Evolutionary conservation across 1,140 invertebrate species (phyloP).

Genomic region (Protaetia brevitarsis): DNA sequence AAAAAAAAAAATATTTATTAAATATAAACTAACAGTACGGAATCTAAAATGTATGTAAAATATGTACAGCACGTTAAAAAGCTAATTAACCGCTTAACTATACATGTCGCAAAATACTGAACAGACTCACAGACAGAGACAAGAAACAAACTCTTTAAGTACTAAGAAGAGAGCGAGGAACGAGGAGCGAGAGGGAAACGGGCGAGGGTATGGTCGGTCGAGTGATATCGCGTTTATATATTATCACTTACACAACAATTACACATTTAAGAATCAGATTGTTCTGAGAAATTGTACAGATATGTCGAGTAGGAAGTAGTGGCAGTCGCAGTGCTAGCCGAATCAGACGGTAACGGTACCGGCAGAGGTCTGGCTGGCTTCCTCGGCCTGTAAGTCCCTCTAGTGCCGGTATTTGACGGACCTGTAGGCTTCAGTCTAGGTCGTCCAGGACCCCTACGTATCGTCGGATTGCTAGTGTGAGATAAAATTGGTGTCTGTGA

Average conservation of each 20-base stretch:
- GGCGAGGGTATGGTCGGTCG: neutral
- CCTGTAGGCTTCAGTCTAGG: constrained; percentile 66
- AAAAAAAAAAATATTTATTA: neutral
- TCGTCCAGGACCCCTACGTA: constrained; percentile 69
- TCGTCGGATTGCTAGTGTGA: neutral
- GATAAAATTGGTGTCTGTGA: neutral
- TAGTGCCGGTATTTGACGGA: constrained; percentile 58
- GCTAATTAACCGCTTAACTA: neutral
- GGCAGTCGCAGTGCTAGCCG: constrained; percentile 27
- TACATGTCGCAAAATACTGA: constrained; percentile 7
- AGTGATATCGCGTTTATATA: too few species aligned
- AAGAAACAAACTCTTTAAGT: neutral
- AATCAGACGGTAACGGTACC: constrained; percentile 53
- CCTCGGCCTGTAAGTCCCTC: constrained; percentile 54
- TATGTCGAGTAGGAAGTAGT: constrained; percentile 36
- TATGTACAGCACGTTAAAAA: neutral
- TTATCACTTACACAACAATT: too few species aligned
- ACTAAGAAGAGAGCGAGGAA: neutral
- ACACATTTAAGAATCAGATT: constrained; percentile 33
- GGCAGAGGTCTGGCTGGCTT: constrained; percentile 58
- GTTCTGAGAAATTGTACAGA: constrained; percentile 42
- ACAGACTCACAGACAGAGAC: neutral
- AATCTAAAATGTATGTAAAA: neutral
- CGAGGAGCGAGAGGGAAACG: neutral
- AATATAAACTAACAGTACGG: neutral